Percentiles rank a stretch among this genome's conserved stretches.
Conservation (phyloP, 1,140 invertebrate genomes). For the Sitophilus oryzae region DNA sequence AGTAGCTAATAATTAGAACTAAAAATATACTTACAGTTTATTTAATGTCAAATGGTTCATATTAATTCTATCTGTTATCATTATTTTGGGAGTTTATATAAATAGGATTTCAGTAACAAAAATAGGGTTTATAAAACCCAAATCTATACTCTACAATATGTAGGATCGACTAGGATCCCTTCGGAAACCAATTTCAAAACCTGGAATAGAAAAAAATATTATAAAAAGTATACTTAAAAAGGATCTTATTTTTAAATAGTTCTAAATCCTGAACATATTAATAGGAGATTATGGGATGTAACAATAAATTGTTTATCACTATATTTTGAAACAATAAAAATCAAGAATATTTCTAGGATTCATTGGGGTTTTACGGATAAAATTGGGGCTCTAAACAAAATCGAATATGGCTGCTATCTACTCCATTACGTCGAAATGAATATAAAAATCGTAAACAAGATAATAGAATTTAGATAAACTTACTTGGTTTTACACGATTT, state of each 20-base stretch:
- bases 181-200: constrained; percentile 11
- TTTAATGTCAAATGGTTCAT: constrained; percentile 38
- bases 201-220: constrained; percentile 5
- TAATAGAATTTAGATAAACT: background rate
- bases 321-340: too few species aligned
- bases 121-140: constrained; percentile 43
- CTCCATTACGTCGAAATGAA: background rate
- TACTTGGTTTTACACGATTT: background rate
- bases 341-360: background rate
- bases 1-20: background rate
- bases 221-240: too few species aligned
- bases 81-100: constrained; percentile 30
- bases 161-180: constrained; percentile 26
- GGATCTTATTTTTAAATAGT: too few species aligned
- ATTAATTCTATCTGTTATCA: constrained; percentile 44
- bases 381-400: background rate
- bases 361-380: background rate
- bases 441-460: background rate
- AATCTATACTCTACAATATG: constrained; percentile 38
- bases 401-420: background rate
- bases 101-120: constrained; percentile 29
- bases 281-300: too few species aligned
- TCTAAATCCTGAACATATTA: too few species aligned
- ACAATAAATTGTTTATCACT: too few species aligned
- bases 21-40: constrained; percentile 40